phyloP scores from a whole-genome alignment of 2,888 invertebrate genomes.

The Atrina japonica region DNA sequence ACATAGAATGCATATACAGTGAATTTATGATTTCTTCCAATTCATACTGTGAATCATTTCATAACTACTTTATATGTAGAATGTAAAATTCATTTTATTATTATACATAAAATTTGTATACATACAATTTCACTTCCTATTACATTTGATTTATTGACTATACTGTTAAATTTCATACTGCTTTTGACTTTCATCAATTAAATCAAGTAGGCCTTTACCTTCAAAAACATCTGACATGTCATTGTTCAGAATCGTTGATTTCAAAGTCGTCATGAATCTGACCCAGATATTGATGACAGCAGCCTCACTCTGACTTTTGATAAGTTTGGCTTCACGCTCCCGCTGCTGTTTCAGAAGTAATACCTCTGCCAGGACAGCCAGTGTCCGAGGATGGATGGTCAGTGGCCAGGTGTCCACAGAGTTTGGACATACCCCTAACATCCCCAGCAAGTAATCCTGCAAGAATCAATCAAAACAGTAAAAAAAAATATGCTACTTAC shows the following conservation, averaged over 20 bases:
- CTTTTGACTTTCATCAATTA: too few relatives aligned
- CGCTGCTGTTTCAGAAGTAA: constrained; percentile 83
- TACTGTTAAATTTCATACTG: too few relatives aligned
- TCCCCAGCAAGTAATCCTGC: constrained; percentile 86
- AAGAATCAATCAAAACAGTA: constrained; percentile 10
- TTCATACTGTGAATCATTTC: too few relatives aligned
- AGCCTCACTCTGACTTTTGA: constrained; percentile 92
- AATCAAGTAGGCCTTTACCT: constrained; percentile 55
- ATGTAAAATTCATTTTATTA: too few relatives aligned
- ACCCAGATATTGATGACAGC: constrained; percentile 96
- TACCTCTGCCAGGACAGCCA: constrained; percentile 91
- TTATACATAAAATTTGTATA: too few relatives aligned
- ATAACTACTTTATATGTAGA: too few relatives aligned
- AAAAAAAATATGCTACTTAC: not conserved
- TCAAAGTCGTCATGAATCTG: constrained; percentile 92
- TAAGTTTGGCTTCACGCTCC: constrained; percentile 83
- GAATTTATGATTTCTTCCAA: too few relatives aligned
- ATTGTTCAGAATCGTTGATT: constrained; percentile 89
- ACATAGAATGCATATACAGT: too few relatives aligned
- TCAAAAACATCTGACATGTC: constrained; percentile 71
- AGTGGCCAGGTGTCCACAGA: constrained; percentile 86
- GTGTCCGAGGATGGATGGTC: constrained; percentile 89
- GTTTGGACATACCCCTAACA: constrained; percentile 89
- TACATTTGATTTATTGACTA: too few relatives aligned
- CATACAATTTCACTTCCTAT: too few relatives aligned